Conservation (phyloP, 2,888 invertebrate genomes). For the Orchesella flavescens region DNA sequence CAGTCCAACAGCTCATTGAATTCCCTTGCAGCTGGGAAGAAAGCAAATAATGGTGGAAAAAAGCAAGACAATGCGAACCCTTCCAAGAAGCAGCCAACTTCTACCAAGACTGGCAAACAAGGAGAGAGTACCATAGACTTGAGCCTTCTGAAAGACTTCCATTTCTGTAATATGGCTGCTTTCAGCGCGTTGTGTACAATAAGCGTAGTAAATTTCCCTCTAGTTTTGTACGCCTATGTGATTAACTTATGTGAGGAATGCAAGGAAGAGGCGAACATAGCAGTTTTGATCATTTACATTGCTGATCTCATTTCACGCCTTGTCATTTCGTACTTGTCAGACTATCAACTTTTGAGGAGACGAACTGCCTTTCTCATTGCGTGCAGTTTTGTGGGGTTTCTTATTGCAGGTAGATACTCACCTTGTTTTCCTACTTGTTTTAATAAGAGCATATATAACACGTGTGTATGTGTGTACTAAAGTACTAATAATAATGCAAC, state of each 20-base stretch:
- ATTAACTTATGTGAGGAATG: conserved; percentile 10
- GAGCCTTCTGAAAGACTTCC: conserved; percentile 52
- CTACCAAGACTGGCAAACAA: conserved; percentile 13
- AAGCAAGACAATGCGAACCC: neutral
- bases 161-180: conserved; percentile 65
- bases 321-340: conserved; percentile 66
- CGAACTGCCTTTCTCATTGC: conserved; percentile 60
- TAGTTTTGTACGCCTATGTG: conserved; percentile 64
- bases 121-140: conserved; percentile 65
- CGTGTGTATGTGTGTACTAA: neutral
- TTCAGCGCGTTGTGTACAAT: conserved; percentile 60
- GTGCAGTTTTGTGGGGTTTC: conserved; percentile 42
- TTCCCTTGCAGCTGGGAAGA: neutral
- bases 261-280: conserved; percentile 43
- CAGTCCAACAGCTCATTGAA: conserved; percentile 24
- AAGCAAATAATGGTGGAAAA: neutral
- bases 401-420: conserved; percentile 61
- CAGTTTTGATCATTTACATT: conserved; percentile 61
- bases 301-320: conserved; percentile 68
- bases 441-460: neutral
- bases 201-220: conserved; percentile 64
- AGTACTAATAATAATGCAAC: neutral
- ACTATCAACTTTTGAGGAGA: conserved; percentile 58
- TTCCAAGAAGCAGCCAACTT: neutral
- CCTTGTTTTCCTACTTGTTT: neutral